Conservation (phyloP, 2,797 vertebrate species). For the Limosa lapponica region DNA sequence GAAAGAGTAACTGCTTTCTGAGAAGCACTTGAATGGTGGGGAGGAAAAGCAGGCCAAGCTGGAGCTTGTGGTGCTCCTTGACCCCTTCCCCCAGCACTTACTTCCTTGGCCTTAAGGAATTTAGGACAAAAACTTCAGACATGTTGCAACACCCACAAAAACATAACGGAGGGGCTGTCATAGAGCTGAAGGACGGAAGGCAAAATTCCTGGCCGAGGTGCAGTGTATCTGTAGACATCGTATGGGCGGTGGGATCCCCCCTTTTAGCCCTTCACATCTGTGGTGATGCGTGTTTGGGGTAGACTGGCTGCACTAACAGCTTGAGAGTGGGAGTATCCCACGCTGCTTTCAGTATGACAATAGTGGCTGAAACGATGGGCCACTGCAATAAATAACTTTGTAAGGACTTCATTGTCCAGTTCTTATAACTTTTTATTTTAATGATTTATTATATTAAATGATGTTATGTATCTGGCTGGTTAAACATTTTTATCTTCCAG, state of each 20-base stretch:
- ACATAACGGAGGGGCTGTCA: not conserved
- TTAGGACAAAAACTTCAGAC: not conserved
- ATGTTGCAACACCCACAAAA: not conserved
- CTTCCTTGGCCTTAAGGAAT: not conserved
- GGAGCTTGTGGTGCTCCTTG: not conserved
- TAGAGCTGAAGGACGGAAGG: not conserved
- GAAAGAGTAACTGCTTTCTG: not conserved
- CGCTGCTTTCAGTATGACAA: not conserved
- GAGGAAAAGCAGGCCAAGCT: not conserved
- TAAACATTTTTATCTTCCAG: not conserved
- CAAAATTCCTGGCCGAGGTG: not conserved
- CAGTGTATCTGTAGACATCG: not conserved
- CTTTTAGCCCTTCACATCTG: not conserved
- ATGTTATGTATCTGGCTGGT: fast-evolving
- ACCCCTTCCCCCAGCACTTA: not conserved
- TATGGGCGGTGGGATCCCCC: not conserved
- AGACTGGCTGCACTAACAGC: not conserved
- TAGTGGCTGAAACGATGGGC: not conserved
- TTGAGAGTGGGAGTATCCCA: not conserved
- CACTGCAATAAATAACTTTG: not conserved
- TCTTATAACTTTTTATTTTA: not conserved
- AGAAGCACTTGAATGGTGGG: not conserved
- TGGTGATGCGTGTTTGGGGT: fast-evolving
- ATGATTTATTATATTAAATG: not conserved
- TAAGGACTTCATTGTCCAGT: not conserved